Percentiles rank a stretch among this genome's conserved stretches.
phyloP scores from a whole-genome alignment of 2,888 invertebrate species.

The Bimastos eiseni region DNA sequence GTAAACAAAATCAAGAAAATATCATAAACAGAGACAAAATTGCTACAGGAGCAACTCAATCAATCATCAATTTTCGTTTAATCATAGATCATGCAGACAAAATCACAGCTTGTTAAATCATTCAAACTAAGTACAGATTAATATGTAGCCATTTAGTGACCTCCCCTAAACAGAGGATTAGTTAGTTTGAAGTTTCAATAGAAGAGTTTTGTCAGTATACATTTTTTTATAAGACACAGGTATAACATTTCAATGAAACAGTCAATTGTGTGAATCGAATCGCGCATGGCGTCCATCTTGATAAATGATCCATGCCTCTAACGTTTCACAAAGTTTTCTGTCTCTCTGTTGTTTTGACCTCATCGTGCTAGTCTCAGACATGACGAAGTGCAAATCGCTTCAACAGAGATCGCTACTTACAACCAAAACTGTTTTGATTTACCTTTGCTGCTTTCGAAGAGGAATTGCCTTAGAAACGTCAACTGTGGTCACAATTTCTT shows the following conservation, averaged over 20 bases:
- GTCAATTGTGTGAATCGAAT: conserved; percentile 25
- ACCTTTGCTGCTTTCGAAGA: conserved; percentile 73
- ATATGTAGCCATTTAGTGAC: too few species aligned
- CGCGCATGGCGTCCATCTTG: not conserved
- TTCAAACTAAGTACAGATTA: too few species aligned
- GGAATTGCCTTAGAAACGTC: conserved; percentile 67
- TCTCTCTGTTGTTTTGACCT: not conserved
- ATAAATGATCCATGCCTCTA: not conserved
- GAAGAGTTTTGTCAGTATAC: too few species aligned
- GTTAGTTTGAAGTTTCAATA: too few species aligned
- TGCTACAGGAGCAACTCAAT: too few species aligned
- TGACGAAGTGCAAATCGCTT: not conserved
- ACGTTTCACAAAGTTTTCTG: not conserved
- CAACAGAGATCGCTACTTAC: not conserved
- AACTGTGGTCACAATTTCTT: conserved; percentile 63
- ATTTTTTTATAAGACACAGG: too few species aligned
- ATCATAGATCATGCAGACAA: too few species aligned
- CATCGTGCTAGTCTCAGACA: conserved; percentile 4
- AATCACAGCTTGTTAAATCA: not conserved
- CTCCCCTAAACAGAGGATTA: too few species aligned
- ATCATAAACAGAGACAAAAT: not conserved
- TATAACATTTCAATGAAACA: too few species aligned
- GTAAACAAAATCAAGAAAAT: conserved; percentile 65
- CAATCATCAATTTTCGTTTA: too few species aligned
- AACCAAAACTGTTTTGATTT: conserved; percentile 71